Base-by-base conservation (phyloP, 64 coral and sea anemone species). In the Exaiptasia diaphana region DNA sequence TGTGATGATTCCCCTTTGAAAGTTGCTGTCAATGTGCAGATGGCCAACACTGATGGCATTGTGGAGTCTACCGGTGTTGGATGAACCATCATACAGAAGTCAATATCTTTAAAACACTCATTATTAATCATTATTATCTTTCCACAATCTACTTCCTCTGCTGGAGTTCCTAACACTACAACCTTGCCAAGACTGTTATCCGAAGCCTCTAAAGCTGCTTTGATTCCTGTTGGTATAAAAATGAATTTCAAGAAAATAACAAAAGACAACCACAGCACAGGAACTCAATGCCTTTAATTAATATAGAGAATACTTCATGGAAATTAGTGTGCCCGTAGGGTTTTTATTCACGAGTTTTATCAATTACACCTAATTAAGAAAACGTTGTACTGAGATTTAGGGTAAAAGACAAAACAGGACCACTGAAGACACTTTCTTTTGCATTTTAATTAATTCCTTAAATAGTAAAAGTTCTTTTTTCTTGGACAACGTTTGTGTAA, bases 51-150 rank as follows among this genome's bases (percentile, higher is more conserved):
- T 9, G 41, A n/a, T 22, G 82, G 82, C 27, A 60, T 52, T 12
- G 72, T 70, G 3, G 58, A 36, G 71, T 93, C 86, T 36, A 70
- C 48, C 35, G 85, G 90, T 40, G 60, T 38, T 32, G 86, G 91
- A 50, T 94, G 85, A 4, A 89, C 86, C 91, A 88, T 89, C 49
- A 94, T 76, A 40, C 88, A 94, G 75, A 97, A 91, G 52, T 97
- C 93, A 45, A 91, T 42, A 71, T 87, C 58, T 61, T 91, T 83
- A 52, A 97, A 97, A 62, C 93, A 97, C 3, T 83, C 88, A 59
- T 70, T 90, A n/a, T 91, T 60, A 35, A 97, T 85, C 70, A 97
- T 78, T 31, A 82, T 53, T 46, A 90, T 53, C 38, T 97, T 97
- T 3, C 93, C 93, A 14, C 93, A 87, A 24, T 53, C 71, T 43